Evolutionary conservation across 2,888 invertebrate species (phyloP).

Genomic region (Plagiodera versicolora): DNA sequence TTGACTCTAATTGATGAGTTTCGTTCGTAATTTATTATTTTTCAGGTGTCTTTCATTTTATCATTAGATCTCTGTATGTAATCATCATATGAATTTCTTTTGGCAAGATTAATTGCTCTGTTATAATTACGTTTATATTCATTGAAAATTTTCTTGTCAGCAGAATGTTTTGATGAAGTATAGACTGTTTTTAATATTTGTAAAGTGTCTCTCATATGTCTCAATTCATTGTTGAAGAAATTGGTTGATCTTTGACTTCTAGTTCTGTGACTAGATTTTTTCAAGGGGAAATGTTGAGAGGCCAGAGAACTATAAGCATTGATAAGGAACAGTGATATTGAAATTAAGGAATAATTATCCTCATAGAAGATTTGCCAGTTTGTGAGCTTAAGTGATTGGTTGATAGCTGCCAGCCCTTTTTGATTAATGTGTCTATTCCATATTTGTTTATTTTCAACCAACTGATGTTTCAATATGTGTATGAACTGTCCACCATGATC

Average conservation of each 20-base stretch:
- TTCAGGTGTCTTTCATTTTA: not conserved
- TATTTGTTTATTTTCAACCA: not conserved
- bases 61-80: not conserved
- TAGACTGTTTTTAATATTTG: not conserved
- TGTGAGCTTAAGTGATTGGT: too few relatives aligned
- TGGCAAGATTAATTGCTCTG: not conserved
- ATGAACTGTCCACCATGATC: not conserved
- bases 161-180: not conserved
- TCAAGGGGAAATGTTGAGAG: not conserved
- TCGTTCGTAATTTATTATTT: not conserved
- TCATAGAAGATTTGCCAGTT: not conserved
- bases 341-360: not conserved
- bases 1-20: not conserved
- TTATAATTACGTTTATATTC: too few relatives aligned
- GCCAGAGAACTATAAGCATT: not conserved
- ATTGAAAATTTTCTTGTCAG: not conserved
- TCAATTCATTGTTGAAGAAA: not conserved
- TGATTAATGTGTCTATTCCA: not conserved
- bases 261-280: not conserved
- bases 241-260: not conserved
- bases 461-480: not conserved
- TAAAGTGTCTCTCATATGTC: not conserved
- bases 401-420: not conserved
- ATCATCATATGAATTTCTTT: not conserved
- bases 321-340: not conserved